Base-by-base conservation (phyloP, 2,888 invertebrate species). In the Ophion costatus region DNA sequence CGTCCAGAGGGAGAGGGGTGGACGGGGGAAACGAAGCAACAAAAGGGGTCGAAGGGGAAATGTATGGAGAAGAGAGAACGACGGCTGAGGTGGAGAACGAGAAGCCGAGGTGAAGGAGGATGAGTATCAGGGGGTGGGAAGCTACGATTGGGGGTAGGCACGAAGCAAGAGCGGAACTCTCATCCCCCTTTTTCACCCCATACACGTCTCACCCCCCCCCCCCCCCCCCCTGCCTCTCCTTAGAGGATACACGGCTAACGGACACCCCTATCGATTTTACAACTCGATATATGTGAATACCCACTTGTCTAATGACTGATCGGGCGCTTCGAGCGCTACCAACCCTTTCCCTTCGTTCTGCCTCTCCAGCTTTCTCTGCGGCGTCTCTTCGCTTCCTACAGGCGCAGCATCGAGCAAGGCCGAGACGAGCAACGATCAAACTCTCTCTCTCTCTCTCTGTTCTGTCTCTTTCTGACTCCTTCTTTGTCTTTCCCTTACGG, bases 231-330 rank as follows among this genome's bases (percentile, higher is more conserved):
- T 22, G 67, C 82, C 87, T 80, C 90, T 92, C 92, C 93, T 93
- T 93, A 92, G 90, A 92, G 93, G 92, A 93, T 93, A 93, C 93
- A 91, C 91, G 91, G 90, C 92, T 91, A 93, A 93, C 92, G 93
- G 93, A 93, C 93, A 93, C 92, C 93, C 93, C 93, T 93, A 93
- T 93, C 93, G 93, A 93, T 93, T 93, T 93, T 93, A 93, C 93
- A 93, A 93, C 92, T 93, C 93, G 93, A 93, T 93, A 93, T 93
- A 93, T 92, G 92, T 91, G 92, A 93, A 92, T 93, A 93, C 93
- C 93, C 93, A 93, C 93, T 93, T 93, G 93, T 93, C 93, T 93
- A 93, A 93, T 93, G 93, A 93, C 93, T 93, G 93, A 93, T 93
- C 93, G 93, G 91, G 92, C 93, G 80, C 74, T 92, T 92, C 92